These are phyloP conservation scores for Aplodontia rufa DNA, from an alignment of 2,113 vertebrate species.

Conservation along the genomic window DNA sequence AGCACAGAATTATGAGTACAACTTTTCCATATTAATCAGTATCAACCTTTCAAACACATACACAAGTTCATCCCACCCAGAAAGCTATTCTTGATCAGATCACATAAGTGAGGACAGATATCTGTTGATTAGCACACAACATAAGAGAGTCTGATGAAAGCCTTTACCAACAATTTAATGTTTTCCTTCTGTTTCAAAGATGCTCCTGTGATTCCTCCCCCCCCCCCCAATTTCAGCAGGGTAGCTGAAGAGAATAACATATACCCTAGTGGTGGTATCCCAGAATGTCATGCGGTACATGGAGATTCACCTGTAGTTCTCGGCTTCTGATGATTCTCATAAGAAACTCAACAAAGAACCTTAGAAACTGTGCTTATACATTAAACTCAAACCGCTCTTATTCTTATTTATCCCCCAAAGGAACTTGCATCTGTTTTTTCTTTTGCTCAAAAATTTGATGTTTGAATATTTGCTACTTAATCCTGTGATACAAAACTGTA, in stretches of 20 bases:
- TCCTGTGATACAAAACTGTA: constrained; percentile 9
- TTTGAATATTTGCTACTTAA: constrained; percentile 33
- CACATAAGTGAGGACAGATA: neutral
- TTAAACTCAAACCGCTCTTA: constrained; percentile 8
- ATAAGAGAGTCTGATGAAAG: constrained; percentile 7
- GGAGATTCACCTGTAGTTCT: neutral
- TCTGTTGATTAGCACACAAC: neutral
- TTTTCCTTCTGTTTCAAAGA: constrained; percentile 26
- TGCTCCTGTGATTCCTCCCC: neutral
- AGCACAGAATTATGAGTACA: neutral
- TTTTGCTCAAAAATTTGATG: constrained; percentile 5
- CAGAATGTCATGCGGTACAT: neutral
- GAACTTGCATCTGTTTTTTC: neutral
- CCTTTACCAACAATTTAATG: neutral
- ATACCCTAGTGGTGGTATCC: neutral
- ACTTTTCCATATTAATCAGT: constrained; percentile 22
- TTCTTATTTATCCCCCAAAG: neutral
- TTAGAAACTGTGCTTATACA: neutral
- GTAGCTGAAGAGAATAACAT: neutral
- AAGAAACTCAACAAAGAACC: neutral
- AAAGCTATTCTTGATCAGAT: neutral
- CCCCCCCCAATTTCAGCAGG: neutral
- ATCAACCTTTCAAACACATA: neutral
- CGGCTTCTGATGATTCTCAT: neutral
- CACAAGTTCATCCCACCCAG: neutral